A percentile compares a stretch with the other conserved stretches of the same genome.
Conservation (phyloP, 2,113 vertebrate genomes). For the Brachirus orientalis region DNA sequence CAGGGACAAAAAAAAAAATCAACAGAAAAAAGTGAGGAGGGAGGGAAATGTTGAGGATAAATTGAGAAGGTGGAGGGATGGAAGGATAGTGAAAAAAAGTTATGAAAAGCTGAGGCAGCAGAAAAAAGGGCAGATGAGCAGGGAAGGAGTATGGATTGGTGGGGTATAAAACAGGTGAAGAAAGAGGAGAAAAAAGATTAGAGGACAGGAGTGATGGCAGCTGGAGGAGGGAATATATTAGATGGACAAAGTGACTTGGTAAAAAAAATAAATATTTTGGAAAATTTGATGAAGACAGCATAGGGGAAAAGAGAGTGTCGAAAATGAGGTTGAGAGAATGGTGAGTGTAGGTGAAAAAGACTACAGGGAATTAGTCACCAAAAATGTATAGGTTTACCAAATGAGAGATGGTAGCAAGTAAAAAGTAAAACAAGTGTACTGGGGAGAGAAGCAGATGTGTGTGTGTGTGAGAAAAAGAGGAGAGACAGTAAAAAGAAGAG, state of each 20-base stretch:
- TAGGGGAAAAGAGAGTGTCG: neutral
- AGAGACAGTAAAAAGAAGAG: constrained; percentile 5
- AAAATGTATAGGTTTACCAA: no score
- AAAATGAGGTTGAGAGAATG: neutral
- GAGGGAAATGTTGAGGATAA: neutral
- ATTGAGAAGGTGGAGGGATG: constrained; percentile 2
- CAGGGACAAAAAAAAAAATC: neutral
- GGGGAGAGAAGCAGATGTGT: constrained; percentile 15
- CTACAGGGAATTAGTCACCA: constrained; percentile 5
- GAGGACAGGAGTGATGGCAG: constrained; percentile 16
- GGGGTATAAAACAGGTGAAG: constrained; percentile 51
- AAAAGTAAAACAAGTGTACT: constrained; percentile 16
- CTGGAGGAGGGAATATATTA: neutral
- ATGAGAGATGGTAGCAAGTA: neutral
- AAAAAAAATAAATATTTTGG: neutral
- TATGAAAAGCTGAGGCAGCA: constrained; percentile 56
- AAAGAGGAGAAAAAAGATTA: constrained; percentile 27
- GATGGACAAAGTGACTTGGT: neutral
- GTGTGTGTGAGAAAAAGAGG: constrained; percentile 8
- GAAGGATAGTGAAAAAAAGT: constrained; percentile 16
- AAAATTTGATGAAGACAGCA: constrained; percentile 5
- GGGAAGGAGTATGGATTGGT: constrained; percentile 30
- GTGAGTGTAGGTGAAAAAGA: neutral
- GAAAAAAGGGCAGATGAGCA: constrained; percentile 20
- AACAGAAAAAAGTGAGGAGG: constrained; percentile 2